These are phyloP conservation scores for Baryphthengus martii DNA, from an alignment of 2,113 vertebrate genomes.

Conservation along the genomic window DNA sequence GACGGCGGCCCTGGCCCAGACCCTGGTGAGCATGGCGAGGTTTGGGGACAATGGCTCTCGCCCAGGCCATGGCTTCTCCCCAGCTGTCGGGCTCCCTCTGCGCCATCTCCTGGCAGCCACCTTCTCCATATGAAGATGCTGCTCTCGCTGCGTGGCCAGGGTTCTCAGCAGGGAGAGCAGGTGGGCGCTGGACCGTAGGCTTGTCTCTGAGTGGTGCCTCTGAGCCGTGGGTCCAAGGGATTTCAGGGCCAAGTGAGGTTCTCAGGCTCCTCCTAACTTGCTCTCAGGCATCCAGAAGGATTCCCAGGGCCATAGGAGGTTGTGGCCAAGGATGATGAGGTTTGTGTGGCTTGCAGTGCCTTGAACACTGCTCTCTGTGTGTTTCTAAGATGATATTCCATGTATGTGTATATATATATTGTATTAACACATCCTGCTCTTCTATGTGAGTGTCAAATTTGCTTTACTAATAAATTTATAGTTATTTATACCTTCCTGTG, in stretches of 20 bases:
- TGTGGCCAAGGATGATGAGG: neutral
- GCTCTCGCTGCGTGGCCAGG: neutral
- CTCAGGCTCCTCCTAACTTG: neutral
- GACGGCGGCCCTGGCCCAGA: neutral
- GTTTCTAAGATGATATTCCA: conserved; percentile 39
- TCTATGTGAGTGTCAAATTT: conserved; percentile 65
- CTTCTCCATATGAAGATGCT: neutral
- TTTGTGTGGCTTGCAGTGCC: conserved; percentile 58
- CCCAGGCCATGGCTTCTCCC: neutral
- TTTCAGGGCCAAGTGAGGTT: neutral
- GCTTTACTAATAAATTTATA: conserved; percentile 72
- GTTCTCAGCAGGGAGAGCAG: neutral
- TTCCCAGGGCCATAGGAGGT: neutral
- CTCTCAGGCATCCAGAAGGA: neutral
- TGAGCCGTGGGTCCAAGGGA: fast-evolving
- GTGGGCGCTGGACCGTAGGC: neutral
- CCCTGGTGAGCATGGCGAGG: neutral
- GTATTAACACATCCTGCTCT: conserved; percentile 55
- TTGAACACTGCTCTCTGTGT: conserved; percentile 54
- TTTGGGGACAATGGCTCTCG: neutral
- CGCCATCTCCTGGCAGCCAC: neutral
- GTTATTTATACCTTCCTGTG: conserved; percentile 63
- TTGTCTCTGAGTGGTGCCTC: neutral
- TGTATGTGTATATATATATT: conserved; percentile 52
- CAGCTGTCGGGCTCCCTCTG: neutral